Evolutionary conservation across 2,113 vertebrate species (phyloP).

Genomic region (cat (Felis catus)): DNA sequence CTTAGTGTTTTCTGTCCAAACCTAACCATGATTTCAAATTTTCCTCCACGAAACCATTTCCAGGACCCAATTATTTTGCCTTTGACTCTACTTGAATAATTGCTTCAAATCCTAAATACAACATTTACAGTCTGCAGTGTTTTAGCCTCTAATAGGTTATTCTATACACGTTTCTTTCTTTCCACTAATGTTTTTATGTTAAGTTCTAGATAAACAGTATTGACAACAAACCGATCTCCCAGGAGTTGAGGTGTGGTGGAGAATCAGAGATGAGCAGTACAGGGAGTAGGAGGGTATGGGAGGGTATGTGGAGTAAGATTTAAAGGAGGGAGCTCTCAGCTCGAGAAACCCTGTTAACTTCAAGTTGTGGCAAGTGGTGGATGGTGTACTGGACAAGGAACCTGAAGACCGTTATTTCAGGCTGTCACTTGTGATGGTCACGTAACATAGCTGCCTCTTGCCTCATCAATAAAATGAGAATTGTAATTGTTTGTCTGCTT

Average conservation of each 20-base stretch:
- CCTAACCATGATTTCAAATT: conserved; percentile 8
- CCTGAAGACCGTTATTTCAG: not conserved
- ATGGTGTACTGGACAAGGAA: not conserved
- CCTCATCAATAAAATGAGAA: conserved; percentile 19
- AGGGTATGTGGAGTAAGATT: not conserved
- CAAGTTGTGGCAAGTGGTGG: not conserved
- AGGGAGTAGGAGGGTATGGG: not conserved
- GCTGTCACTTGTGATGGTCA: not conserved
- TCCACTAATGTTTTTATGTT: conserved; percentile 12
- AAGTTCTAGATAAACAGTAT: not conserved
- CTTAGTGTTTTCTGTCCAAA: not conserved
- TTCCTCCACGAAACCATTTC: conserved; percentile 24
- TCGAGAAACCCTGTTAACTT: not conserved
- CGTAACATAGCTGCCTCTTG: not conserved
- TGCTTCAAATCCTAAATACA: not conserved
- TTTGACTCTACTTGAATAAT: conserved; percentile 15
- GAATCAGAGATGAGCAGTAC: not conserved
- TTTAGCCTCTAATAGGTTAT: conserved; percentile 12
- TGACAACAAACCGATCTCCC: not conserved
- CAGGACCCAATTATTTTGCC: conserved; percentile 26
- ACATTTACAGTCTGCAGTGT: not conserved
- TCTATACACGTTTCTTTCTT: conserved; percentile 28
- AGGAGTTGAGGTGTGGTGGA: not conserved
- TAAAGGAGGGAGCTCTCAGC: not conserved
- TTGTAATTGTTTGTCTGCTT: not conserved